Conservation (phyloP, 2,113 vertebrate species). For the Dromas ardeola region DNA sequence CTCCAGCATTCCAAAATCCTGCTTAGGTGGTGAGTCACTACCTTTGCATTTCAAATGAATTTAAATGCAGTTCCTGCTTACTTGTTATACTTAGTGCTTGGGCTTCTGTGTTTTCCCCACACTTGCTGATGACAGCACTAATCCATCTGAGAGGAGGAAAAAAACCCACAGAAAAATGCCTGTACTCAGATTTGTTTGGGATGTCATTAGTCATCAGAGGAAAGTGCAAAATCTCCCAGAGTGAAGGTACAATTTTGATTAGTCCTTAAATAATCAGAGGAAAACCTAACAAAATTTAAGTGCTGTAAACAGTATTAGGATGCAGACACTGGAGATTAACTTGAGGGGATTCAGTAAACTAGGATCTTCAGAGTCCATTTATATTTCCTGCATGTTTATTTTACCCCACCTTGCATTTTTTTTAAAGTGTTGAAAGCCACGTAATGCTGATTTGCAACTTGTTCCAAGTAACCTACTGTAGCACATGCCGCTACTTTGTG, state of each 20-base stretch:
- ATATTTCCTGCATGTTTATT: background rate
- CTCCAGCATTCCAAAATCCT: background rate
- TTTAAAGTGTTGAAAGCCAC: background rate
- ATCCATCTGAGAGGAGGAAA: background rate
- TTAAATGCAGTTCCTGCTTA: constrained; percentile 22
- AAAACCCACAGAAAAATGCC: background rate
- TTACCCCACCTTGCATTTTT: background rate
- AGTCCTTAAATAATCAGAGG: constrained; percentile 44
- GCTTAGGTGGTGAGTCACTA: background rate
- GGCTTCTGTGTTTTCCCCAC: constrained; percentile 19
- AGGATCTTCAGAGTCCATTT: background rate
- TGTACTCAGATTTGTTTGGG: constrained; percentile 5
- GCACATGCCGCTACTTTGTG: background rate
- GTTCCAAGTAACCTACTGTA: background rate
- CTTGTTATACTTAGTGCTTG: background rate
- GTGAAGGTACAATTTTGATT: constrained; percentile 29
- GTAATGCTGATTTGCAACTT: background rate
- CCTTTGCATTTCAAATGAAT: constrained; percentile 35
- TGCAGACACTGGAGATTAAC: background rate
- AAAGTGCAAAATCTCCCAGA: constrained; percentile 12
- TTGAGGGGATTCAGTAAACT: background rate
- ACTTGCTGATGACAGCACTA: constrained; percentile 42
- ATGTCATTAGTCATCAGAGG: constrained; percentile 45
- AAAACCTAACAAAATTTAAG: background rate
- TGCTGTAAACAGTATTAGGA: background rate